Evolutionary conservation across 2,113 vertebrate genomes (phyloP).

Genomic region (Rhea americana): DNA sequence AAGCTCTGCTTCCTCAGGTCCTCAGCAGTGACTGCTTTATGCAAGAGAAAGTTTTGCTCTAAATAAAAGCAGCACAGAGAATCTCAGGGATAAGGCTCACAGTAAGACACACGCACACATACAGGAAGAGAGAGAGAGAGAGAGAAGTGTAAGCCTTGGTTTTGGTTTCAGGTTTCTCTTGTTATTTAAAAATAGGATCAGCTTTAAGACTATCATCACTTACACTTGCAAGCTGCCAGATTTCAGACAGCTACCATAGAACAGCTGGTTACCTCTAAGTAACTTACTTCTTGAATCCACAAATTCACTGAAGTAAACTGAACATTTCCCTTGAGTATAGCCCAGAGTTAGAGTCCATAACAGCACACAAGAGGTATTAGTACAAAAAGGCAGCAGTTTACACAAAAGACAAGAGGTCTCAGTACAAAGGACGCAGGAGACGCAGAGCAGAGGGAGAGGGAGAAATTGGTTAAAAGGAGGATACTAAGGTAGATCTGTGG

Average conservation of each 20-base stretch:
- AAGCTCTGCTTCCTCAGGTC: neutral
- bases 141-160: neutral
- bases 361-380: neutral
- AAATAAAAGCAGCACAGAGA: neutral
- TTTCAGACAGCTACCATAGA: neutral
- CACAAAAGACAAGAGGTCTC: neutral
- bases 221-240: neutral
- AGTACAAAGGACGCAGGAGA: neutral
- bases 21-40: neutral
- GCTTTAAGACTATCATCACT: neutral
- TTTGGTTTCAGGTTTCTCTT: neutral
- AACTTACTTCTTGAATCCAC: neutral
- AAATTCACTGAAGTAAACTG: accelerated
- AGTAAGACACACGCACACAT: neutral
- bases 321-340: neutral
- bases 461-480: neutral
- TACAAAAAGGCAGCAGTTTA: neutral
- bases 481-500: neutral
- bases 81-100: neutral
- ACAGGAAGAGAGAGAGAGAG: no score
- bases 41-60: neutral
- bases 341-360: neutral
- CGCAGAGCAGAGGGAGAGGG: neutral
- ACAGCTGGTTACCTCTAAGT: neutral
- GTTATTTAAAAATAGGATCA: neutral